These are phyloP conservation scores for Eurystomus glaucurus DNA, from an alignment of 2,797 vertebrate genomes.

Conservation along the genomic window DNA sequence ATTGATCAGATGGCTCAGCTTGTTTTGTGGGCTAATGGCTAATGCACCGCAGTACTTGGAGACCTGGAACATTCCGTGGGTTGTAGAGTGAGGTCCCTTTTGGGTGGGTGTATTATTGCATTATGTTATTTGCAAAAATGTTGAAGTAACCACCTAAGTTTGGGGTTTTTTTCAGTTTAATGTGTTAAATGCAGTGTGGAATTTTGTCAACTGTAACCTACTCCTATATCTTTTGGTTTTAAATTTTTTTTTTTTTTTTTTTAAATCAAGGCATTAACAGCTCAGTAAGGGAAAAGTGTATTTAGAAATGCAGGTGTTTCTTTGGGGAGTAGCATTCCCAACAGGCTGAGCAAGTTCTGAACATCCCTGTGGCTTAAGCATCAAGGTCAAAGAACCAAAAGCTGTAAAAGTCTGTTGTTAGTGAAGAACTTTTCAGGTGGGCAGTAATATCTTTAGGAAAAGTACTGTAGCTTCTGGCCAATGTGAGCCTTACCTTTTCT, in stretches of 20 bases:
- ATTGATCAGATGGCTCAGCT: not conserved
- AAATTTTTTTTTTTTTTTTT: not conserved
- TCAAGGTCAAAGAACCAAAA: not conserved
- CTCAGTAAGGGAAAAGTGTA: not conserved
- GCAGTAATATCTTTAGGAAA: not conserved
- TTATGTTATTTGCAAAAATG: not conserved
- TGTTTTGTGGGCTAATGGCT: not conserved
- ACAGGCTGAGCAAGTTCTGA: not conserved
- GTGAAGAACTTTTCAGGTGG: not conserved
- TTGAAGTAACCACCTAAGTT: not conserved
- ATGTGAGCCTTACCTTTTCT: not conserved
- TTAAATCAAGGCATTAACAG: not conserved
- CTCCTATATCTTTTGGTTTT: too few relatives aligned
- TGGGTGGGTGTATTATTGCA: not conserved
- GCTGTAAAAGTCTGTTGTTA: not conserved
- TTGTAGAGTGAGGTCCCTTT: not conserved
- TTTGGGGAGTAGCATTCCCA: not conserved
- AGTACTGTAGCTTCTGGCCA: not conserved
- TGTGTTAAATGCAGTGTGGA: fast-evolving
- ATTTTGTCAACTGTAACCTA: not conserved
- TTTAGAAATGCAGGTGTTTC: not conserved
- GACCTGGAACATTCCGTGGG: not conserved
- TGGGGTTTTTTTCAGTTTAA: not conserved
- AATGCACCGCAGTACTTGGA: not conserved
- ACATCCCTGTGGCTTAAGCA: not conserved